Conservation (phyloP, 2,797 vertebrate genomes). For the Clarias laeviceps region DNA sequence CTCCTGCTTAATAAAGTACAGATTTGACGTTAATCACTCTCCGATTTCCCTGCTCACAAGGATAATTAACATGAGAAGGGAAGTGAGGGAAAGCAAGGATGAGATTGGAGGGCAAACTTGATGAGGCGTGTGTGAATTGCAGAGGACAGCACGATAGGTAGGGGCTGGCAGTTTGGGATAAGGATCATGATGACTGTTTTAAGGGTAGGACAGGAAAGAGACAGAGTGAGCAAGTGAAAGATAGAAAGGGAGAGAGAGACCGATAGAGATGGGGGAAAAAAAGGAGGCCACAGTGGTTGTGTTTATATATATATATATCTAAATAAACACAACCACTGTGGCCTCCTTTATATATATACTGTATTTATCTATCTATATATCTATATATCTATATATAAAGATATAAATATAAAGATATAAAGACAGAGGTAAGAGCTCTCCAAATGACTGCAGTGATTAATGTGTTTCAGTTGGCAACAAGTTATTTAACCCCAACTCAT, state of each 20-base stretch:
- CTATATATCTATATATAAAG: no score
- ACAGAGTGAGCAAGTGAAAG: slow-evolving; percentile 18
- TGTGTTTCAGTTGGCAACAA: no score
- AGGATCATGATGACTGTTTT: slow-evolving; percentile 7
- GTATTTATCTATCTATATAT: no score
- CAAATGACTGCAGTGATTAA: no score
- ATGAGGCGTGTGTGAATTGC: slow-evolving; percentile 48
- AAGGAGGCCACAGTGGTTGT: no score
- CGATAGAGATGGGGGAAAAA: not conserved
- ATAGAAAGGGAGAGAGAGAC: slow-evolving; percentile 6
- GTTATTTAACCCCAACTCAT: no score
- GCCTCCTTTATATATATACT: no score
- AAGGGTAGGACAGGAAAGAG: not conserved
- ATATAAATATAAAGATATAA: no score
- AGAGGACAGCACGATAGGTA: slow-evolving; percentile 50
- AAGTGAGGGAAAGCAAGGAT: slow-evolving; percentile 39
- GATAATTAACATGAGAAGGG: slow-evolving; percentile 69
- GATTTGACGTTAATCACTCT: slow-evolving; percentile 73
- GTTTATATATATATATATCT: no score
- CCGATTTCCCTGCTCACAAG: slow-evolving; percentile 70
- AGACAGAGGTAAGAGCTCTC: no score
- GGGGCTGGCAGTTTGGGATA: slow-evolving; percentile 41
- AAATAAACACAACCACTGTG: no score
- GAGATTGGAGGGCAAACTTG: slow-evolving; percentile 46
- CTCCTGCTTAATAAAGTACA: slow-evolving; percentile 66